Conservation (phyloP, 2,797 vertebrate genomes). For the Gymnoscopelus microlampas region DNA sequence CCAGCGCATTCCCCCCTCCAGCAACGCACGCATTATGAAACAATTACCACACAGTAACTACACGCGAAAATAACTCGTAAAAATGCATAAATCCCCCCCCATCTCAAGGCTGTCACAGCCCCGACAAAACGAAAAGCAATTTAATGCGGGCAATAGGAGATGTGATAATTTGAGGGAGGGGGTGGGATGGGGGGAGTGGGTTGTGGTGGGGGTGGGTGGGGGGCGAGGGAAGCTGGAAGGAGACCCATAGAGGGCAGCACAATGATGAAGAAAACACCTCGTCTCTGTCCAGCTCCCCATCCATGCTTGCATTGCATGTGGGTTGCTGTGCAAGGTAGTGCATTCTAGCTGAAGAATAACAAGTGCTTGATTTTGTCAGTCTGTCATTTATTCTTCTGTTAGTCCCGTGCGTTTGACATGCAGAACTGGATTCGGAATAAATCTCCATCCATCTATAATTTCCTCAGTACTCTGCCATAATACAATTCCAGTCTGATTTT, state of each 20-base stretch:
- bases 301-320: conserved; percentile 27
- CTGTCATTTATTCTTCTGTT: conserved; percentile 2
- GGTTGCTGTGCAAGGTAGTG: conserved; percentile 31
- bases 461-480: conserved; percentile 13
- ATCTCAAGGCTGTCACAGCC: conserved; percentile 60
- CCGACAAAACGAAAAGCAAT: conserved; percentile 68
- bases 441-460: conserved; percentile 2
- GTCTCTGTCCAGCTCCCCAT: conserved; percentile 24
- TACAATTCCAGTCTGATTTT: conserved; percentile 8
- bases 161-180: conserved; percentile 60
- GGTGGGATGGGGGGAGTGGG: conserved; percentile 1
- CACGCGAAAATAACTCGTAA: conserved; percentile 30
- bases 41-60: conserved; percentile 46
- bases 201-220: conserved; percentile 6
- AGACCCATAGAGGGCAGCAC: conserved; percentile 84
- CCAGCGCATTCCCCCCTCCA: conserved; percentile 53
- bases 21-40: conserved; percentile 55
- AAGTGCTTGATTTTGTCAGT: conserved; percentile 61
- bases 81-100: conserved; percentile 58
- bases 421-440: conserved; percentile 26
- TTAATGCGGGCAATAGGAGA: conserved; percentile 72
- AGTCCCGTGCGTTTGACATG: conserved; percentile 40
- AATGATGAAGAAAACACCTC: conserved; percentile 70
- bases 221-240: conserved; percentile 42
- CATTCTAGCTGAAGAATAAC: conserved; percentile 39